phyloP scores from a whole-genome alignment of 2,888 invertebrate genomes.

The Ectobius pallidus region DNA sequence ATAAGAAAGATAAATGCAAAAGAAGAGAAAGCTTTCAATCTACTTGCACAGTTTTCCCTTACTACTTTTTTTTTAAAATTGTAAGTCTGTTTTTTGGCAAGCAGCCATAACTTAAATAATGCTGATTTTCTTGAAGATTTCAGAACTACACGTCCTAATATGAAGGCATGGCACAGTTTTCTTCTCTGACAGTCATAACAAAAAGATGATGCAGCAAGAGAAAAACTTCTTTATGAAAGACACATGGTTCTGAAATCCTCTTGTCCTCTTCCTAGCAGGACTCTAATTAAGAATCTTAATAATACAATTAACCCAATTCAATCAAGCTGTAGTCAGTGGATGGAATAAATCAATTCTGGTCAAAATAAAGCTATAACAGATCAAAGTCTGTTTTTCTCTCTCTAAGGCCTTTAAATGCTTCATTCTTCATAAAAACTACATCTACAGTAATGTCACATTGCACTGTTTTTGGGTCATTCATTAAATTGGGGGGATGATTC shows the following conservation, averaged over 20 bases:
- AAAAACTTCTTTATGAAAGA: neutral
- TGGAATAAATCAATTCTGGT: neutral
- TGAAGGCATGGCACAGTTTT: constrained; percentile 22
- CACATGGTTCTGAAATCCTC: constrained; percentile 21
- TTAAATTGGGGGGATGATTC: too few relatives aligned
- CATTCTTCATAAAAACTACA: neutral
- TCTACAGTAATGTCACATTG: neutral
- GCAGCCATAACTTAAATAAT: neutral
- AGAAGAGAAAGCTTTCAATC: constrained; percentile 4
- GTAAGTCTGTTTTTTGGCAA: neutral
- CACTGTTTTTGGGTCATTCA: too few relatives aligned
- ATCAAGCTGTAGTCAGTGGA: neutral
- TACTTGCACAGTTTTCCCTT: neutral
- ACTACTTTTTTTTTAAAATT: neutral
- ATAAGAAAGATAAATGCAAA: neutral
- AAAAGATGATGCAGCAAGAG: neutral
- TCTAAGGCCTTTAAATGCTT: neutral
- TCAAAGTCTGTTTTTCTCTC: neutral
- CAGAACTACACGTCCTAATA: constrained; percentile 4
- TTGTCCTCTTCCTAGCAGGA: neutral
- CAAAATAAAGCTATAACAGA: neutral
- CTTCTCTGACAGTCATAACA: neutral
- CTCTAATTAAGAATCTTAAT: too few relatives aligned
- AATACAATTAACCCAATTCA: too few relatives aligned
- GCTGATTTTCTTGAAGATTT: constrained; percentile 5